phyloP scores from a whole-genome alignment of 2,888 invertebrate genomes.

The Pasiphila rectangulata region DNA sequence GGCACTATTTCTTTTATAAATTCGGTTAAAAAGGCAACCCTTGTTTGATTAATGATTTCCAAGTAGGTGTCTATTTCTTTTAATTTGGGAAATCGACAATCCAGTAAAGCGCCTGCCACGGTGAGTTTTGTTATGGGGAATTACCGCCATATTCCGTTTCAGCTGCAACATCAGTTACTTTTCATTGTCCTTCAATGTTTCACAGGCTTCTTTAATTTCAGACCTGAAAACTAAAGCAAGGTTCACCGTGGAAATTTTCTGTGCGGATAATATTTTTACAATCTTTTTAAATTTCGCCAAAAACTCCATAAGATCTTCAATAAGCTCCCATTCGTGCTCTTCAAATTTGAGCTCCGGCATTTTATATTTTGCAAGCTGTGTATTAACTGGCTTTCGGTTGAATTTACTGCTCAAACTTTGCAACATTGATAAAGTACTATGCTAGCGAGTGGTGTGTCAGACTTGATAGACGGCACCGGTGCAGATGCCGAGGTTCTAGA shows the following conservation, averaged over 20 bases:
- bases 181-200: too few relatives aligned
- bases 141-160: neutral
- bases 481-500: too few relatives aligned
- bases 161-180: neutral
- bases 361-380: neutral
- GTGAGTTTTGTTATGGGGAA: neutral
- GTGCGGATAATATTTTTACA: neutral
- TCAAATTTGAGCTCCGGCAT: neutral
- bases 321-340: neutral
- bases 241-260: neutral
- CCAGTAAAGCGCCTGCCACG: neutral
- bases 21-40: neutral
- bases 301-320: neutral
- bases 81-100: neutral
- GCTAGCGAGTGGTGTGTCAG: neutral
- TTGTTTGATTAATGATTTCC: neutral
- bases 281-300: neutral
- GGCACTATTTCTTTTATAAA: neutral
- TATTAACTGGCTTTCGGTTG: neutral
- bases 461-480: neutral
- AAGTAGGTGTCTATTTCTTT: neutral
- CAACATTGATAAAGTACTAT: neutral
- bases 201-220: neutral
- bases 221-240: neutral
- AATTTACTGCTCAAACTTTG: neutral